Base-by-base conservation (phyloP, 2,797 vertebrate genomes). In the Alcedo atthis region DNA sequence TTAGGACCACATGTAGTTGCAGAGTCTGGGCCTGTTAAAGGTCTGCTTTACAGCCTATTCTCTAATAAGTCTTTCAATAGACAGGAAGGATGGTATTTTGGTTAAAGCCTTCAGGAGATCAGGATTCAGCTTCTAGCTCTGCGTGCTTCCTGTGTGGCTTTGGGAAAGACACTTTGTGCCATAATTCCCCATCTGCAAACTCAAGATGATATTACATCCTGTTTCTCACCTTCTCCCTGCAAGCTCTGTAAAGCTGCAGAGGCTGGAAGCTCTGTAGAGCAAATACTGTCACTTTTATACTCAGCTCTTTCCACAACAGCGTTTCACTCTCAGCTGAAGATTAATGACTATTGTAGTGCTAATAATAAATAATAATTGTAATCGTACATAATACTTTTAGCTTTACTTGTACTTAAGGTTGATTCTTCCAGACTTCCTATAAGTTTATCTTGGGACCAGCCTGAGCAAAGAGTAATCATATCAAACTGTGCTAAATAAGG, bases 171-270 rank as follows among this genome's bases (percentile, higher is more conserved):
- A 94, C 86, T 96, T 94, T 94, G 86, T 94, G 93, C 93, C 93
- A 94, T 95, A 96, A 94, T 92, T 95, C 90, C 90, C 95, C 86
- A 87, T 94, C 95, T 95, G 96, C 95, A 96, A 95, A 94, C 90
- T 93, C 78, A 95, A 95, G 94, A 92, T 95, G 93, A 95, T 90
- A 94, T 94, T 96, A 94, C 93, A 96, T 96, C 91, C 96, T 96
- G 94, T 92, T 96, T 95, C 94, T 96, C 94, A 96, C 95, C 93
- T 96, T 94, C 89, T 95, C 69, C 82, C 93, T 93, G 81, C 92
- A 90, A 94, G 89, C 92, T 87, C 93, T 89, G 86, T 82, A 94
- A 94, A 96, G 86, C 90, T 96, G 84, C 88, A 88, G 84, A 94
- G 92, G 79, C 92, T 89, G 86, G 62, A 83, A 95, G 90, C 80